A percentile compares a stretch with the other conserved stretches of the same genome.
These are phyloP conservation scores for Eupithecia subumbrata DNA, from an alignment of 2,888 invertebrate genomes.

Conservation along the genomic window DNA sequence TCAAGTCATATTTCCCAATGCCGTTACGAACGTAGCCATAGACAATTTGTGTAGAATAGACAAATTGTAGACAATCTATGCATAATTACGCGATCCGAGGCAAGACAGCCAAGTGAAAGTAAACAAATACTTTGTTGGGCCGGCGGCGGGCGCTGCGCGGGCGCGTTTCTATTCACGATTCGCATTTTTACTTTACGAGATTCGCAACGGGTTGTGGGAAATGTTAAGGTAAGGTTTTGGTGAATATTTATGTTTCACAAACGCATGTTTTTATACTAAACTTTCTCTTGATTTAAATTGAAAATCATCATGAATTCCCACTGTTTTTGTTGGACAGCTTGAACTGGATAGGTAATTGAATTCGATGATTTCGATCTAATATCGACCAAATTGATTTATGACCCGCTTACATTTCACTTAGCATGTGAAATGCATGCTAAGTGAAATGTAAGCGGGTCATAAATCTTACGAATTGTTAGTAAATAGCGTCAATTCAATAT, in stretches of 20 bases:
- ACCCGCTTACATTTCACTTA: no score
- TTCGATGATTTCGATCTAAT: no score
- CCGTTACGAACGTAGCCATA: conserved; percentile 28
- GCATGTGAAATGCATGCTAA: no score
- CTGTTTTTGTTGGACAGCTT: no score
- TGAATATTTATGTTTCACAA: conserved; percentile 5
- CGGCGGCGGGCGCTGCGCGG: conserved; percentile 22
- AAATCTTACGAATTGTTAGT: no score
- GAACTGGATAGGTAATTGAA: no score
- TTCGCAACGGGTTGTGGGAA: conserved; percentile 21
- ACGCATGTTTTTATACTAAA: neutral
- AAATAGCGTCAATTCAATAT: no score
- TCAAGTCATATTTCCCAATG: conserved; percentile 32
- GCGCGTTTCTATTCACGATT: conserved; percentile 51
- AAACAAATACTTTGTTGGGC: conserved; percentile 53
- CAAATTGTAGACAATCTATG: conserved; percentile 38
- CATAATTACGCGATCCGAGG: conserved; percentile 32
- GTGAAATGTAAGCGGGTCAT: no score
- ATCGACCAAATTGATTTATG: no score
- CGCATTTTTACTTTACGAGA: conserved; percentile 42
- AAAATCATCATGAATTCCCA: neutral
- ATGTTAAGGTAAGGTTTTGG: neutral
- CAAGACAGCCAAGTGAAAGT: conserved; percentile 59
- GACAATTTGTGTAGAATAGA: conserved; percentile 32
- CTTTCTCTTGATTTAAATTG: conserved; percentile 3